A percentile compares a stretch with the other conserved stretches of the same genome.
Evolutionary conservation across 2,113 vertebrate species (phyloP).

Genomic region (Hemiscyllium ocellatum): DNA sequence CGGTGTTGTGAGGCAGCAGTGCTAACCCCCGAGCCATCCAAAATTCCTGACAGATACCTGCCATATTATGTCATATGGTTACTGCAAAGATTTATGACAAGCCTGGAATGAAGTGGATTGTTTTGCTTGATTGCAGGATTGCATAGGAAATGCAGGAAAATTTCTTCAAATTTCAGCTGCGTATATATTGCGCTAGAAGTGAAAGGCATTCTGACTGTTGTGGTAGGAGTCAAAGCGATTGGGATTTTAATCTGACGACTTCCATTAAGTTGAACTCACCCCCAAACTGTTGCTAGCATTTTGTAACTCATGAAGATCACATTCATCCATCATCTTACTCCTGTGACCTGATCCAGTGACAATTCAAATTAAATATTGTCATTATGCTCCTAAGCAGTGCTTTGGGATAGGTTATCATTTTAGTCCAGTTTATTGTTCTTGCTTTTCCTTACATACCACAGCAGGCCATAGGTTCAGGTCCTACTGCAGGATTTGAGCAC

Average conservation of each 20-base stretch:
- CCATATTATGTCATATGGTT: not conserved
- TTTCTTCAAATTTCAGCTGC: not conserved
- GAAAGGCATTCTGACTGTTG: not conserved
- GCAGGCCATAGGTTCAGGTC: not conserved
- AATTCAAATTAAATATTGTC: not conserved
- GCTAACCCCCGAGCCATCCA: too few relatives aligned
- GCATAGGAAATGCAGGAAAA: not conserved
- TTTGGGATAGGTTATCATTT: not conserved
- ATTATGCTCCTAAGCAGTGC: not conserved
- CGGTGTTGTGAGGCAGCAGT: too few relatives aligned
- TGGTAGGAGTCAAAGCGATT: not conserved
- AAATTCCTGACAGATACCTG: not conserved
- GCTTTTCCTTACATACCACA: not conserved
- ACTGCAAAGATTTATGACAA: not conserved
- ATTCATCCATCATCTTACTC: not conserved
- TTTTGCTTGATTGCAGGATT: not conserved
- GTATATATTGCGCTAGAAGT: not conserved
- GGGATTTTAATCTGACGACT: not conserved
- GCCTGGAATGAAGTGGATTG: not conserved
- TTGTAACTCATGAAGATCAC: not conserved
- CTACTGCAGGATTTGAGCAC: not conserved
- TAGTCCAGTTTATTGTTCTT: not conserved
- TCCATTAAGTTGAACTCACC: not conserved
- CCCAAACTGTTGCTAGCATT: not conserved
- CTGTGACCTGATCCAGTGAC: not conserved